Conservation (phyloP, 2,888 invertebrate genomes). For the Chloroclystis v-ata region DNA sequence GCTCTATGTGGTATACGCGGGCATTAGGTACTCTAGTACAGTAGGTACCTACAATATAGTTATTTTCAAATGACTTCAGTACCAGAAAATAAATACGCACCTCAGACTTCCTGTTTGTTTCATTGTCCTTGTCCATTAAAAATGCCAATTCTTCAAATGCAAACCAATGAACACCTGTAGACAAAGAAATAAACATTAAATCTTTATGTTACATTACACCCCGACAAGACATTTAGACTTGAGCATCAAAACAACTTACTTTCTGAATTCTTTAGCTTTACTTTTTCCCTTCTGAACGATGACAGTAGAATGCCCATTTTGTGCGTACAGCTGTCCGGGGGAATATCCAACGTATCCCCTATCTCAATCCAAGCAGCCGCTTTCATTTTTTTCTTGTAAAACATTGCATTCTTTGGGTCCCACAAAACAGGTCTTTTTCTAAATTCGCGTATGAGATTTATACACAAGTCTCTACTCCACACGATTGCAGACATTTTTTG, state of each 20-base stretch:
- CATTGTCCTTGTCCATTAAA: slow-evolving; percentile 40
- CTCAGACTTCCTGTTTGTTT: slow-evolving; percentile 32
- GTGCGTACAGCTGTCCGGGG: slow-evolving; percentile 38
- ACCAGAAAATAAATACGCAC: slow-evolving; percentile 21
- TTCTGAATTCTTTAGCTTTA: slow-evolving; percentile 32
- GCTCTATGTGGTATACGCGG: too few species aligned
- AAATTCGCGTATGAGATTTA: slow-evolving; percentile 43
- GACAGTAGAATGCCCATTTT: slow-evolving; percentile 47
- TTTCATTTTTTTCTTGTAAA: slow-evolving; percentile 39
- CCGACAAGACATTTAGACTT: too few species aligned
- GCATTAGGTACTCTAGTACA: too few species aligned
- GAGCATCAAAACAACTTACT: slow-evolving; percentile 5
- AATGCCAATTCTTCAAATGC: slow-evolving; percentile 45
- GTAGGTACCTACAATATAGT: not conserved
- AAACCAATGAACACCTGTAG: slow-evolving; percentile 37
- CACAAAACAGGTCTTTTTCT: slow-evolving; percentile 39
- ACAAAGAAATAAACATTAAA: too few species aligned
- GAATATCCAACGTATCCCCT: slow-evolving; percentile 28
- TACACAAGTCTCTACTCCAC: slow-evolving; percentile 43
- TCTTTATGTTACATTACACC: too few species aligned
- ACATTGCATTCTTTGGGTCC: slow-evolving; percentile 37
- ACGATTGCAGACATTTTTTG: slow-evolving; percentile 31
- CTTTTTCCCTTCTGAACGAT: slow-evolving; percentile 48
- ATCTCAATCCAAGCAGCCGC: slow-evolving; percentile 40
- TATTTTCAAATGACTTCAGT: not conserved